Conservation (phyloP, 2,113 vertebrate species). For the Barnardius zonarius region DNA sequence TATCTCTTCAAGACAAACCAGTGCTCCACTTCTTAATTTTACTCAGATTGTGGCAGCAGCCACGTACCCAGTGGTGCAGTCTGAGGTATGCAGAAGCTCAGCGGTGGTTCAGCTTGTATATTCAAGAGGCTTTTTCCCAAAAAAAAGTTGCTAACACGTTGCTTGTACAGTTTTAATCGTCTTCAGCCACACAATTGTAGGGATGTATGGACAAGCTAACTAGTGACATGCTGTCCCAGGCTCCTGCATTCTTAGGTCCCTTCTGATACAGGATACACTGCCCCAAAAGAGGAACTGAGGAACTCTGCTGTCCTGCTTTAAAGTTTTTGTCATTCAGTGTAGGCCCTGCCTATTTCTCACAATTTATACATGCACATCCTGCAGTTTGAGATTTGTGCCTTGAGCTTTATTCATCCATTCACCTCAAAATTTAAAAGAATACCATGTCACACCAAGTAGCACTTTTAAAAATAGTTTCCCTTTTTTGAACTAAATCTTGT, state of each 20-base stretch:
- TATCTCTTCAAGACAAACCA: background rate
- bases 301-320: background rate
- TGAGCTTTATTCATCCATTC: background rate
- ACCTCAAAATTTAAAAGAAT: background rate
- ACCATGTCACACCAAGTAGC: background rate
- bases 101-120: background rate
- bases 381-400: background rate
- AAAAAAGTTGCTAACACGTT: fast-evolving
- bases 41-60: background rate
- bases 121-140: background rate
- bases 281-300: background rate
- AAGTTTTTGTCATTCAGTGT: background rate
- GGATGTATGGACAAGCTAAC: background rate
- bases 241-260: background rate
- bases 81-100: background rate
- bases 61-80: fast-evolving
- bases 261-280: fast-evolving
- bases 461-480: background rate
- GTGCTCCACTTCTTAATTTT: background rate
- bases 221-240: background rate
- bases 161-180: background rate
- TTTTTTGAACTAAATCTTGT: background rate
- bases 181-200: background rate
- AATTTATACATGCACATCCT: background rate
- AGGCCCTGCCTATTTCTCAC: background rate